Percentiles rank a stretch among this genome's conserved stretches.
Conservation (phyloP, 64 coral and sea anemone genomes). For the Stylophora pistillata region DNA sequence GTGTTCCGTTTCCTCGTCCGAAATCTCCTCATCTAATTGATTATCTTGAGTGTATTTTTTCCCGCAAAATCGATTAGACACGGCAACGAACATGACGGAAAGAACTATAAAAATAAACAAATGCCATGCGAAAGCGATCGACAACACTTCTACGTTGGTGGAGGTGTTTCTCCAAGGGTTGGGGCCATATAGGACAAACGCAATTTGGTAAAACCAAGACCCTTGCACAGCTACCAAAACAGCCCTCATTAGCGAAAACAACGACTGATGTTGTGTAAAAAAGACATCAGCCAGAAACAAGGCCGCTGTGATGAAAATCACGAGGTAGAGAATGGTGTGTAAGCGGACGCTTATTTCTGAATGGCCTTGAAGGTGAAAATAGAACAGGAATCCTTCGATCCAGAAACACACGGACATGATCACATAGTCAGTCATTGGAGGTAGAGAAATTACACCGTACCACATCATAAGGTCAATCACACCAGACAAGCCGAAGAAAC, state of each 20-base stretch:
- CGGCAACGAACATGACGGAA: neutral
- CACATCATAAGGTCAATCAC: slow-evolving; percentile 26
- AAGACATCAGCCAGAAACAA: slow-evolving; percentile 10
- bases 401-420: slow-evolving; percentile 20
- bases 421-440: slow-evolving; percentile 7
- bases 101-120: slow-evolving; percentile 9
- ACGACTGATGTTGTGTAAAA: neutral
- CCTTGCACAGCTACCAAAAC: slow-evolving; percentile 35
- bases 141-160: slow-evolving; percentile 30
- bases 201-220: slow-evolving; percentile 52
- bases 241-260: slow-evolving; percentile 35
- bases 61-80: slow-evolving; percentile 12
- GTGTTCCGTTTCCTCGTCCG: neutral
- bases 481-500: slow-evolving; percentile 34
- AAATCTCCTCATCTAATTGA: neutral
- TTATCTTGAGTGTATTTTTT: neutral
- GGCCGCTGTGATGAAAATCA: slow-evolving; percentile 24
- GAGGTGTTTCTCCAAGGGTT: slow-evolving; percentile 21
- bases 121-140: slow-evolving; percentile 50
- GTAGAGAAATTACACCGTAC: neutral
- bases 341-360: slow-evolving; percentile 36
- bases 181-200: slow-evolving; percentile 43
- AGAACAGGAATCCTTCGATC: slow-evolving; percentile 43
- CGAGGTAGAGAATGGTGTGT: slow-evolving; percentile 32
- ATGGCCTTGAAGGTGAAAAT: slow-evolving; percentile 30